Base-by-base conservation (phyloP, 1,140 invertebrate species). In the Tetramorium simillimum region DNA sequence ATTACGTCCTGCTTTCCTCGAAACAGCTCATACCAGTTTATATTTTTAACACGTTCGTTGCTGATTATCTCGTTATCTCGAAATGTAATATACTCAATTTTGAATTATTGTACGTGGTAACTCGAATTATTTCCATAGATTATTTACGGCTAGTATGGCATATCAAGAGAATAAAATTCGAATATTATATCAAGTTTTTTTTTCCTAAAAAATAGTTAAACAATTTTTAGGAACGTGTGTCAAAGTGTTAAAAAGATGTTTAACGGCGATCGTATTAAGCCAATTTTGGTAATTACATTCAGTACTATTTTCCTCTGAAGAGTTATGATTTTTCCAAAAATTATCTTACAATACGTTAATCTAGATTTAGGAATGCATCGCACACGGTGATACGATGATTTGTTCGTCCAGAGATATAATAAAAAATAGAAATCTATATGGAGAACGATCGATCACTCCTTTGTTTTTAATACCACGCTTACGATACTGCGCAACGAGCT, bases 391-490 rank as follows among this genome's bases (percentile, higher is more conserved):
- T 43, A 70, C 21, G 33, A 76, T 56, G 63, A 37, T 24, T 75
- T 62, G 40, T n/a, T 49, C 16, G 46, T 43, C 5, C 21, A 33
- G 69, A 33, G 3, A 21, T 18, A 21, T 33, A 49, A 84, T 24
- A 73, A 60, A 84, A 84, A 82, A 40, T 69, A 46, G 2, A 46
- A 24, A 51, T 43, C 18, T 49, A 60, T 40, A 60, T 21, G 9
- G 24, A 12, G 53, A 72, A 49, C 24, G 40, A 82, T 82, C 80
- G 80, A 75, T 75, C 69, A 72, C n/a, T 62, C n/a, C 56, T 73
- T 82, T 84, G 69, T 75, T 84, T 84, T 84, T 84, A 84, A 84
- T 75, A 84, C 69, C n/a, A 84, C 69, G 80, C 40, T 82, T 82
- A 82, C 14, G 80, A 84, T 84, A 84, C 69, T 84, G 53, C 80